A percentile compares a stretch with the other conserved stretches of the same genome.
phyloP scores from a whole-genome alignment of 2,797 vertebrate species.

The Arctocebus calabarensis region DNA sequence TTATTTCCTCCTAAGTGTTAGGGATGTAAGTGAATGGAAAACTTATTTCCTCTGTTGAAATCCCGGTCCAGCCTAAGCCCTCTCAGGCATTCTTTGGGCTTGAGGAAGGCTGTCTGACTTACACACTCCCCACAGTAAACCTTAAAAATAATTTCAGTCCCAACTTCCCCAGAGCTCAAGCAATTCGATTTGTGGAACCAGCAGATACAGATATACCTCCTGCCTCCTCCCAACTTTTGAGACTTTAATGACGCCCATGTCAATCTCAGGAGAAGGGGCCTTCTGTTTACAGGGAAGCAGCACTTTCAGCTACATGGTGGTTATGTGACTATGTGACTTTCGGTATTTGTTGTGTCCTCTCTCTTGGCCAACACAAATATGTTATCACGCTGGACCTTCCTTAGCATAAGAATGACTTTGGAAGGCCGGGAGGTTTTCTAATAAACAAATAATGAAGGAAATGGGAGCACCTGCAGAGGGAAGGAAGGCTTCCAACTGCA shows the following conservation, averaged over 20 bases:
- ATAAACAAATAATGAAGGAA: slow-evolving; percentile 83
- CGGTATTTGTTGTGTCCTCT: slow-evolving; percentile 78
- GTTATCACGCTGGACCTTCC: slow-evolving; percentile 81
- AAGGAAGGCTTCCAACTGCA: slow-evolving; percentile 80
- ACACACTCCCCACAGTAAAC: neutral
- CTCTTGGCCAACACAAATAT: slow-evolving; percentile 82
- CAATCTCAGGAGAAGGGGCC: neutral
- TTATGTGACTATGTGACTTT: slow-evolving; percentile 82
- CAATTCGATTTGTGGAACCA: neutral
- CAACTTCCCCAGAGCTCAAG: neutral
- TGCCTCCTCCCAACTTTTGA: slow-evolving; percentile 33
- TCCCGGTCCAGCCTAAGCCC: neutral
- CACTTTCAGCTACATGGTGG: slow-evolving; percentile 70
- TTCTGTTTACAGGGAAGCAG: slow-evolving; percentile 72
- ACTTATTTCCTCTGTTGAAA: neutral
- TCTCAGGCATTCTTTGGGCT: neutral
- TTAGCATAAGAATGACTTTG: slow-evolving; percentile 81
- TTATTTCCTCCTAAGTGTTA: neutral
- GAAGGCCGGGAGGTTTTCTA: slow-evolving; percentile 79
- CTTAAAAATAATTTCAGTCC: slow-evolving; percentile 11
- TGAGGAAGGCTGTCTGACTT: slow-evolving; percentile 3
- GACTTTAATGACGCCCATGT: neutral
- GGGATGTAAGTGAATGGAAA: neutral
- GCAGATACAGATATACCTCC: neutral
- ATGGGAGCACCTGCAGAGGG: slow-evolving; percentile 80